Evolutionary conservation across 2,888 invertebrate genomes (phyloP), one percentile per base, ranked within the genome.

Genomic region (Himalopsyche tibetana): DNA sequence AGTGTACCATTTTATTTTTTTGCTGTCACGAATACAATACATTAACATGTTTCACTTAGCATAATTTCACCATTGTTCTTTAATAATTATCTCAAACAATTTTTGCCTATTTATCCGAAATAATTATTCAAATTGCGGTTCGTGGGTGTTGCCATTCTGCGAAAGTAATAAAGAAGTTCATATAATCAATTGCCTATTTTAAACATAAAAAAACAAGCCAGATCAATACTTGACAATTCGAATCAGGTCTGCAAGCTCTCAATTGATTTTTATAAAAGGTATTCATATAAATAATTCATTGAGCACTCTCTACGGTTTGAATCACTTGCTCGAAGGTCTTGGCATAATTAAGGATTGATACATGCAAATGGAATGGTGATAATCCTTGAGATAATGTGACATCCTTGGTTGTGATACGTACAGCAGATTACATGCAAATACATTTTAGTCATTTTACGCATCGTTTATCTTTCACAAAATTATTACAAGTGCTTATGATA

Each of bases 281-380:
- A 15, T 38, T 12, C 74, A 5, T 74, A 74, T 74, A 74, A 74
- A 74, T 74, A 38, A 74, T 74, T 74, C 74, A 74, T 74, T 19
- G 12, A 28, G 74, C 36, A 74, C 69, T 36, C 69, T 69, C 15
- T 74, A 74, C 74, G 11, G 38, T 74, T 15, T 15, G 38, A 74
- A 74, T 74, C 74, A 74, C 19, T 74, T 28, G 74, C 74, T 28
- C 74, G 74, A 74, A 74, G 74, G 74, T 74, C 74, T 74, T 36
- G 36, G 74, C 36, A 36, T 74, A 36, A 74, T 74, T 19, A 38
- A 9, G 12, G 36, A 74, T 74, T 74, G 19, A 74, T 38, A 38
- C 74, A 74, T 74, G 74, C 74, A 74, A 74, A 74, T 74, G 19
- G 36, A 36, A 11, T 74, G 36, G 36, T 74, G 36, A 28, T 74